phyloP scores from a whole-genome alignment of 2,888 invertebrate species.

The Lypha dubia region DNA sequence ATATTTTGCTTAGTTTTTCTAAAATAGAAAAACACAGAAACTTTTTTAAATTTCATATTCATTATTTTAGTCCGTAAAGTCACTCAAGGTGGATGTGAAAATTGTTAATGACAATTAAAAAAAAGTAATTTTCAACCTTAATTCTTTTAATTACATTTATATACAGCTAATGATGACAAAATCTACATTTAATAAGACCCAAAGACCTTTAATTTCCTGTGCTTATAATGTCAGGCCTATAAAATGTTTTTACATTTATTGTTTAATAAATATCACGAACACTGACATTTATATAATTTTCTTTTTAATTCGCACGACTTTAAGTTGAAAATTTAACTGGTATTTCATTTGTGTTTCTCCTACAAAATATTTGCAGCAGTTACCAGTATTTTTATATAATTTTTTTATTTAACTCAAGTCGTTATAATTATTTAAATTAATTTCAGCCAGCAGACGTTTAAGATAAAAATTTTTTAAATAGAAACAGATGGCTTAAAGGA shows the following conservation, averaged over 20 bases:
- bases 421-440: slow-evolving; percentile 5
- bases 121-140: background rate
- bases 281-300: background rate
- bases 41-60: slow-evolving; percentile 1
- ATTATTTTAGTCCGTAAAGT: background rate
- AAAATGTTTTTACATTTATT: slow-evolving; percentile 22
- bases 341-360: background rate
- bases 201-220: background rate
- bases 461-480: background rate
- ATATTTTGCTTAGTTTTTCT: no score
- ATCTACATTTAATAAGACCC: slow-evolving; percentile 5
- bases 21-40: background rate
- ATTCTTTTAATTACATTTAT: background rate
- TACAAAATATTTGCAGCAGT: background rate
- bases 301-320: background rate
- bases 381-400: background rate
- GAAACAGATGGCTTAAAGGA: background rate
- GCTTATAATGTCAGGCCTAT: slow-evolving; percentile 8
- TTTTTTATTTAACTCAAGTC: slow-evolving; percentile 17
- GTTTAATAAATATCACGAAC: background rate
- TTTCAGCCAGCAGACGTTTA: background rate
- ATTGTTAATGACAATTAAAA: background rate
- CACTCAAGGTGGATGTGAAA: background rate
- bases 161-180: slow-evolving; percentile 15
- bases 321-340: background rate